Evolutionary conservation across 2,113 vertebrate genomes (phyloP).

Genomic region (Pseudorasbora parva): DNA sequence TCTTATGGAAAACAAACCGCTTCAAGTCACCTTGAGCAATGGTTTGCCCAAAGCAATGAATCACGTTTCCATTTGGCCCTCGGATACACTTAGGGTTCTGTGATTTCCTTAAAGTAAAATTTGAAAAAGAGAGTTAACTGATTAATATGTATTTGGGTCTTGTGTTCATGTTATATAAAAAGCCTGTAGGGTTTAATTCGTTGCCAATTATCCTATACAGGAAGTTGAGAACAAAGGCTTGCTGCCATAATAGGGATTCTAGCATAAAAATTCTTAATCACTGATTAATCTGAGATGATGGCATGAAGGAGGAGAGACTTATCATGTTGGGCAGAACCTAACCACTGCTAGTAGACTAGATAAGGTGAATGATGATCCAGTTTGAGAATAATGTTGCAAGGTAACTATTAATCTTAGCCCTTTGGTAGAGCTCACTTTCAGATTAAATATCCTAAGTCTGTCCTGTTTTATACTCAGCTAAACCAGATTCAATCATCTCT

Average conservation of each 20-base stretch:
- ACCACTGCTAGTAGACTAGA: not conserved
- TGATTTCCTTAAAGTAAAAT: conserved; percentile 30
- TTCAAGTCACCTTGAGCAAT: conserved; percentile 37
- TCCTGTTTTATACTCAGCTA: not conserved
- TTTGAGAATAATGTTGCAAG: not conserved
- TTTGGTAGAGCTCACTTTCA: not conserved
- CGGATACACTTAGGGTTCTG: not conserved
- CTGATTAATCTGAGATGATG: conserved; percentile 35
- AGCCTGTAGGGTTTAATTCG: conserved; percentile 51
- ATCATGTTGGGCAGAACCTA: not conserved
- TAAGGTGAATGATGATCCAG: not conserved
- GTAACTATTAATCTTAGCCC: not conserved
- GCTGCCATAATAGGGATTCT: conserved; percentile 43
- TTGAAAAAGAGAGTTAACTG: conserved; percentile 48
- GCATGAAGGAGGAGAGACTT: not conserved
- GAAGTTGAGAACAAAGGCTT: conserved; percentile 60
- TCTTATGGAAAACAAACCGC: conserved; percentile 21
- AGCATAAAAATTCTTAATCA: conserved; percentile 42
- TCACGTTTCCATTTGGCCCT: not conserved
- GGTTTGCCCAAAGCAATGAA: conserved; percentile 4
- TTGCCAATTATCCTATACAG: conserved; percentile 59
- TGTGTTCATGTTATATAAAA: conserved; percentile 57
- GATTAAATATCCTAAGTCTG: not conserved
- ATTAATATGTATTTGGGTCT: conserved; percentile 65
- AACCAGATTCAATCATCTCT: not conserved